A percentile compares a stretch with the other conserved stretches of the same genome.
Conservation (phyloP, 2,113 vertebrate species). For the Platysteira castanea region DNA sequence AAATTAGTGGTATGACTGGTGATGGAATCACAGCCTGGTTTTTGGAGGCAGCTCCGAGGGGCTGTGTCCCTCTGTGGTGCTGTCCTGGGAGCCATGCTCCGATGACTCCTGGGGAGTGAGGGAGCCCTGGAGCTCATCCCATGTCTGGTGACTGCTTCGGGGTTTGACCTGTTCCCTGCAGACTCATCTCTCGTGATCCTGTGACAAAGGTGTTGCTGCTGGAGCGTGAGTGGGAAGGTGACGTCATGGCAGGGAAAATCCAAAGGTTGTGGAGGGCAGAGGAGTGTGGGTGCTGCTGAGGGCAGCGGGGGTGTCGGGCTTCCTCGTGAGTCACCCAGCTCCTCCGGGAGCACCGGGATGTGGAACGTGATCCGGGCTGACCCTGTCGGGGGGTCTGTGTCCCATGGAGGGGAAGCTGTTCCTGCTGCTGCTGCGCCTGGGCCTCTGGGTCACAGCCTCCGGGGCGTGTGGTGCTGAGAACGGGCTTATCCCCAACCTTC, state of each 20-base stretch:
- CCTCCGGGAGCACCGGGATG: not conserved
- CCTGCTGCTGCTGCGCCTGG: not conserved
- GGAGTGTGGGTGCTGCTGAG: not conserved
- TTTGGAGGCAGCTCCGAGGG: not conserved
- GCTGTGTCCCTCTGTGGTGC: rapidly evolving
- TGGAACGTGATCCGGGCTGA: rapidly evolving
- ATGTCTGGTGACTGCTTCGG: rapidly evolving
- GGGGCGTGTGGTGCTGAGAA: rapidly evolving
- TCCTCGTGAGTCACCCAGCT: not conserved
- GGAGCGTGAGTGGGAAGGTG: not conserved
- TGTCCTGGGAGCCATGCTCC: rapidly evolving
- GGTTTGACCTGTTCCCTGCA: not conserved
- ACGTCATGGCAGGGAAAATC: not conserved
- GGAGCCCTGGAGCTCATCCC: not conserved
- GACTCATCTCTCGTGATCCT: not conserved
- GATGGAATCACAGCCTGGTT: not conserved
- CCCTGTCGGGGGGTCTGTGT: rapidly evolving
- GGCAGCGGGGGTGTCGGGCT: not conserved
- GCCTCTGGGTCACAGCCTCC: rapidly evolving
- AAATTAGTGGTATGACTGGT: rapidly evolving
- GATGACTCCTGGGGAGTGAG: rapidly evolving
- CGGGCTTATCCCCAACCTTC: not conserved
- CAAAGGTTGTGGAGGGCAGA: not conserved
- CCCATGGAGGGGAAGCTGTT: not conserved
- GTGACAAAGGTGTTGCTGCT: not conserved